Conservation (phyloP, 2,113 vertebrate genomes). For the Promerops cafer region DNA sequence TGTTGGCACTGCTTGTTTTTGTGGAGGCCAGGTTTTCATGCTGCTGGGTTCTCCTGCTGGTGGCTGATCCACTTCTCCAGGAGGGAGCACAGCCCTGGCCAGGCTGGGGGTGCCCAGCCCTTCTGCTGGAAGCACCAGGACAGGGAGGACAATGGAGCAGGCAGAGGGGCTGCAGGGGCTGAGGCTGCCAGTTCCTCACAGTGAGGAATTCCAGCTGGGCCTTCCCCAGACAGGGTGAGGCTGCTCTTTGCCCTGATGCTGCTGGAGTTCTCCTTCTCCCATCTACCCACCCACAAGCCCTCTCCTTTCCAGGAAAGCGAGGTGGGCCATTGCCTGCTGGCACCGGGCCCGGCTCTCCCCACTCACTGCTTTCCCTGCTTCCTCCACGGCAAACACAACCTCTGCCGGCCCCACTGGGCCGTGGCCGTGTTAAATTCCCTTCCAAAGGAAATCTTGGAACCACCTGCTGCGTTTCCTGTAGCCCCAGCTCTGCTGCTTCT, state of each 20-base stretch:
- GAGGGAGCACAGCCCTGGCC: not conserved
- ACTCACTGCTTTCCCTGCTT: not conserved
- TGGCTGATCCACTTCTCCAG: rapidly evolving
- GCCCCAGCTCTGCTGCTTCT: not conserved
- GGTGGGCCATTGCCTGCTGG: not conserved
- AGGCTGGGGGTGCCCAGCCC: not conserved
- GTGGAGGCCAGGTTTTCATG: not conserved
- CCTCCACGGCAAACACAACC: rapidly evolving
- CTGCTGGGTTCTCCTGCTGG: not conserved
- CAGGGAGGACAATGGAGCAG: not conserved
- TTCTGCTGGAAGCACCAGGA: not conserved
- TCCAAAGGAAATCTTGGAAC: not conserved
- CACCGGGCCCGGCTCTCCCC: rapidly evolving
- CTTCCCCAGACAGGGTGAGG: not conserved
- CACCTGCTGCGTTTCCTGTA: not conserved
- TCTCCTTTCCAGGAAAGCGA: not conserved
- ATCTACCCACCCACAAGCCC: not conserved
- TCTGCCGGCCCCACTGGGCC: rapidly evolving
- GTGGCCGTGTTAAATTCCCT: not conserved
- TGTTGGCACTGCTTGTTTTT: not conserved
- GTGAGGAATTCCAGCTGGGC: not conserved
- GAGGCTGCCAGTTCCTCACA: not conserved
- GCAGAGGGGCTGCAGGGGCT: not conserved
- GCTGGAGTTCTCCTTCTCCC: not conserved
- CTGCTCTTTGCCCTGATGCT: not conserved